Evolutionary conservation across 64 coral and sea anemone genomes (phyloP).

Genomic region (Anthopleura sola): DNA sequence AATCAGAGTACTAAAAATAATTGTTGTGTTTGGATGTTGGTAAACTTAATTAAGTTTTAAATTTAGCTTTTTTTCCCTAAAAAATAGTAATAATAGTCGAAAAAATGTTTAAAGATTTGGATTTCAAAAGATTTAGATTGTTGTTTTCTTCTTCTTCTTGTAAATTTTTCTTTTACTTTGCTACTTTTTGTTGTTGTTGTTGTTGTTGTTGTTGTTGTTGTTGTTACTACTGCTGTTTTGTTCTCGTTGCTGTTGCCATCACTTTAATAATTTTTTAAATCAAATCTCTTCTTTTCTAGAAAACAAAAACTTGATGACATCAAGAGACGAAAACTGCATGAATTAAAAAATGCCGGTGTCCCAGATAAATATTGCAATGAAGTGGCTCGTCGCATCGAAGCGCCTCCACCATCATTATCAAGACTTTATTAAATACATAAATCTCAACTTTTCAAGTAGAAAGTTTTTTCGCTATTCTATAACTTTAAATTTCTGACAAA

Average conservation of each 20-base stretch:
- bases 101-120: no score
- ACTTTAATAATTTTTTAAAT: not conserved
- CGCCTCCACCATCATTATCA: constrained; percentile 77
- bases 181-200: no score
- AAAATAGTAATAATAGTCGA: no score
- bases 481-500: not conserved
- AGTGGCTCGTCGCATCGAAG: constrained; percentile 93
- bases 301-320: constrained; percentile 93
- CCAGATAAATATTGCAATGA: constrained; percentile 99
- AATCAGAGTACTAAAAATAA: not conserved
- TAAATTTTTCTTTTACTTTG: no score
- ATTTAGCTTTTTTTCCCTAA: no score
- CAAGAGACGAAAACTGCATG: constrained; percentile 78
- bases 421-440: constrained; percentile 49
- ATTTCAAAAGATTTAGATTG: no score
- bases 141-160: no score
- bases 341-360: constrained; percentile 84
- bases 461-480: not conserved
- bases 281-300: constrained; percentile 31
- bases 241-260: no score
- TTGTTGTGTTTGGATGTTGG: no score
- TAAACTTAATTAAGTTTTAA: no score
- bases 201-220: no score
- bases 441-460: not conserved
- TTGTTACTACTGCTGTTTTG: no score